Base-by-base conservation (phyloP, 92 coral and sea anemone genomes). In the Galaxea fascicularis region DNA sequence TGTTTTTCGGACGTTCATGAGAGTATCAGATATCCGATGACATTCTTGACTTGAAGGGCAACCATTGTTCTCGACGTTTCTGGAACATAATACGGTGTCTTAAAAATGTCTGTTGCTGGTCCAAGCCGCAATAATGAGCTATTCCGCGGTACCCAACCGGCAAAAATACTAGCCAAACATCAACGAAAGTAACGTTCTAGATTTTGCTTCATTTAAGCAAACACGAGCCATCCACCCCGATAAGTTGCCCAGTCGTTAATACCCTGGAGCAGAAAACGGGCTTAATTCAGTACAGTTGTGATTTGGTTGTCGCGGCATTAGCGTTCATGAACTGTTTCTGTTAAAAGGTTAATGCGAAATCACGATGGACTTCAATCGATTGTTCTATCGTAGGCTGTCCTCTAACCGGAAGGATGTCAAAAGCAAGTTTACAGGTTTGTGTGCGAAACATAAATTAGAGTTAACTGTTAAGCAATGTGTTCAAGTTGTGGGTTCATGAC, bases 391-490 rank as follows among this genome's bases (percentile, higher is more conserved):
- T 11, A 70, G 86, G 56, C 58, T 82, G 18, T 82, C 86, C 22
- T 82, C 86, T 4, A 82, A 76, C 63, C 86, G 86, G 18, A 71
- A 22, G 24, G 70, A 54, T 18, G 54, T 82, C 78, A 71, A 71
- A 71, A 82, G 86, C 86, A 82, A 26, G 47, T 11, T 82, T 17
- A 46, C 86, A 82, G 86, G 86, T 82, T 82, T 69, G 86, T 82
- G 76, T 35, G 15, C 4, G 57, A 22, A 21, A 8, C 9, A 15
- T 57, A 10, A 44, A n/a, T 22, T 21, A 31, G 67, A 1, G 28
- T 39, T 52, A 21, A n/a, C n/a, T 18, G 14, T 17, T 10, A 8
- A 24, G 4, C 17, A 27, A 30, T 16, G 13, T 65, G 14, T 35
- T 11, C 59, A 10, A 11, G n/a, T 27, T 28, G 12, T 22, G 53